Evolutionary conservation across 2,113 vertebrate genomes (phyloP), one percentile per base, ranked within the genome.

Genomic region (Jaculus jaculus): DNA sequence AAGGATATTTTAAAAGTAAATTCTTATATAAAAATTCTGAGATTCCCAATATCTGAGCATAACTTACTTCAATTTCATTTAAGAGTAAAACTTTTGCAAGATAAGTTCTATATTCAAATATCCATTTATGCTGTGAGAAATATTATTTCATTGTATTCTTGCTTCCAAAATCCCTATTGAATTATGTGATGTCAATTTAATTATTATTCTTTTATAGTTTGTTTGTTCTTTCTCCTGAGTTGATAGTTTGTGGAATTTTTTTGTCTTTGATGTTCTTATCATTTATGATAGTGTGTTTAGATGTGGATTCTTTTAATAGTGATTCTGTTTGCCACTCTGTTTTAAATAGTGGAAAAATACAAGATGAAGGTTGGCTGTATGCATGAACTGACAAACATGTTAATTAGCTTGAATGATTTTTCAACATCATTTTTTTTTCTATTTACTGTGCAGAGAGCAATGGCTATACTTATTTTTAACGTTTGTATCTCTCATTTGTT

Each of bases 271-370:
- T 92, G 37, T 68, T 66, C 17, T 79, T 69, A 2, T 42, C 90
- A 84, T 91, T 88, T 93, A 85, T 86, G 39, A n/a, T 87, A 79
- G 78, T 61, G 28, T 85, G 13, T 78, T 91, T 74, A 85, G 42
- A 74, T 69, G 17, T 74, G 17, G 26, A 63, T 75, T 84, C 84
- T 94, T 93, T 66, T 42, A 58, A 78, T 87, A n/a, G 89, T 77
- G 47, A 92, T 94, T 94, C 60, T 82, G 5, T 69, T 89, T 85
- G 79, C 26, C 34, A 65, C 7, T 81, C n/a, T 71, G 79, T 72
- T 94, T 94, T 82, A 84, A 28, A 42, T 61, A 72, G 60, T 69
- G n/a, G 63, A 73, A 91, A 90, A 92, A 85, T 68, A 92, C 81
- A 87, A 87, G 28, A 78, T 79, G 21, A 37, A 20, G 39, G 74